Evolutionary conservation across 2,888 invertebrate species (phyloP).

Genomic region (Oligia latruncula): DNA sequence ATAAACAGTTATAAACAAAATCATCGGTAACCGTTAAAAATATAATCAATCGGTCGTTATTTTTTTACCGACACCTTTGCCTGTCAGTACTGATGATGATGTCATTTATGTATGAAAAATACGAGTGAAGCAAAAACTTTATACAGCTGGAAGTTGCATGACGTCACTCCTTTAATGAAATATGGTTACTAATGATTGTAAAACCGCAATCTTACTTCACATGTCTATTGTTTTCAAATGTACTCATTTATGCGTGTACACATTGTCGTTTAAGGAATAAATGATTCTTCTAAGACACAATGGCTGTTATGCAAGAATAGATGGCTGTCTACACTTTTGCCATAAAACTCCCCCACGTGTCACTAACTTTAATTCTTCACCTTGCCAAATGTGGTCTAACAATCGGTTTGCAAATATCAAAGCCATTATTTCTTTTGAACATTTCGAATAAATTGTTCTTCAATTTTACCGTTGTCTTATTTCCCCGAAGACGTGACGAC

Average conservation of each 20-base stretch:
- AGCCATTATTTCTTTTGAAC: constrained; percentile 37
- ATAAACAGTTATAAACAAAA: constrained; percentile 45
- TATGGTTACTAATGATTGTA: constrained; percentile 49
- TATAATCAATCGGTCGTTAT: constrained; percentile 56
- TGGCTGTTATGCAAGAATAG: constrained; percentile 46
- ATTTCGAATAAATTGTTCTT: constrained; percentile 49
- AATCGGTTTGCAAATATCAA: constrained; percentile 31
- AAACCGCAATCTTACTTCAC: constrained; percentile 57
- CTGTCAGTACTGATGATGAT: constrained; percentile 46
- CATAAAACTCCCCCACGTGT: constrained; percentile 28
- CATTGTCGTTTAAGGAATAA: constrained; percentile 55
- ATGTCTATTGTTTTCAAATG: constrained; percentile 53
- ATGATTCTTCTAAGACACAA: constrained; percentile 42
- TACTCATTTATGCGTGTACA: constrained; percentile 47
- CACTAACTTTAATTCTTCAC: not conserved
- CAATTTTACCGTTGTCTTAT: constrained; percentile 57
- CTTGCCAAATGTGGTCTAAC: constrained; percentile 9
- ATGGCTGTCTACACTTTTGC: constrained; percentile 25
- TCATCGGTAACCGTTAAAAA: constrained; percentile 57
- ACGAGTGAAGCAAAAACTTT: constrained; percentile 36
- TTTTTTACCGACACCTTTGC: constrained; percentile 53
- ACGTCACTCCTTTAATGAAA: constrained; percentile 46
- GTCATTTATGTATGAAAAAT: constrained; percentile 51
- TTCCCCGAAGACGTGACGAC: constrained; percentile 45
- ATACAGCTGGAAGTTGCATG: constrained; percentile 25